A percentile compares a stretch with the other conserved stretches of the same genome.
Conservation (phyloP, 2,797 vertebrate genomes). For the Periparus ater region DNA sequence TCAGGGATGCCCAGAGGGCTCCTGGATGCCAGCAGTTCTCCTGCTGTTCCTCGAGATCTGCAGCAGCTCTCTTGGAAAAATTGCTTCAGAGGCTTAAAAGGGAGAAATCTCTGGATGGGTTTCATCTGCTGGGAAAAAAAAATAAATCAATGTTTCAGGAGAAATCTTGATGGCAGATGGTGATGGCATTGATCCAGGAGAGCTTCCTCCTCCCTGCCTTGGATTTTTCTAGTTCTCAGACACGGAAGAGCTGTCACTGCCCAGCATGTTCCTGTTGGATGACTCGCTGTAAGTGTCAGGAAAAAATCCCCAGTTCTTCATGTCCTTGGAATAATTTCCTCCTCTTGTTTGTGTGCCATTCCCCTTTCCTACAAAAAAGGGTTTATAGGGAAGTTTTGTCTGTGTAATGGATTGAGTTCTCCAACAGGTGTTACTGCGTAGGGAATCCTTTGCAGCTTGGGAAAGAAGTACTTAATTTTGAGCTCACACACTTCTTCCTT, state of each 20-base stretch:
- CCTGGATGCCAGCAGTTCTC: neutral
- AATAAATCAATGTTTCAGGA: neutral
- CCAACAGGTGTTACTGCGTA: neutral
- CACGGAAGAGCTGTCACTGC: neutral
- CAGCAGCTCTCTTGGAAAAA: neutral
- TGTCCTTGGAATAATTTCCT: neutral
- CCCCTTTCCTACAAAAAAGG: neutral
- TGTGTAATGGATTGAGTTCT: neutral
- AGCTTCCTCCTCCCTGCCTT: slow-evolving; percentile 32
- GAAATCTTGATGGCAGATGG: slow-evolving; percentile 9
- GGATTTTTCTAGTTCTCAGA: neutral
- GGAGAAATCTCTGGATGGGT: neutral
- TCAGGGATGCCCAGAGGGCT: neutral
- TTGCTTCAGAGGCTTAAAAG: neutral
- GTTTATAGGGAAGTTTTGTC: neutral
- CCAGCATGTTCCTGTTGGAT: neutral
- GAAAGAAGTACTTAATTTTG: neutral
- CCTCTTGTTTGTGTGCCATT: neutral
- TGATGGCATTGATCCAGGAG: neutral
- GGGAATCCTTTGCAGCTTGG: neutral
- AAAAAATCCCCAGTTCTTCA: neutral
- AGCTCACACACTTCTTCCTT: neutral
- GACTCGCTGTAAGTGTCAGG: neutral
- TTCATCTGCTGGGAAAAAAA: neutral
- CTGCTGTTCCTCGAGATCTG: neutral